Conservation (phyloP, 2,888 invertebrate genomes). For the Odontomyia ornata region DNA sequence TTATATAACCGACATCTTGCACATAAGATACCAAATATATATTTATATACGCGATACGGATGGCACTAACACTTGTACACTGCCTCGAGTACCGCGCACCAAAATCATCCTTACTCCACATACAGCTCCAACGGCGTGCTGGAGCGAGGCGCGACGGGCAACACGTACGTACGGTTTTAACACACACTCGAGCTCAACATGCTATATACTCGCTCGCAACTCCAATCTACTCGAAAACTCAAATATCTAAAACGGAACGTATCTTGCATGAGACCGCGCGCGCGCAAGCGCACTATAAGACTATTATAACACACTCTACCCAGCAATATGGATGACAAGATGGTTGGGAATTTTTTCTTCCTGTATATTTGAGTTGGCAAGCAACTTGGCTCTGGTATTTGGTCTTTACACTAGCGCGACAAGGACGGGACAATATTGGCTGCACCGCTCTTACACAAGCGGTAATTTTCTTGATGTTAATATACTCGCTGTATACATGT, state of each 20-base stretch:
- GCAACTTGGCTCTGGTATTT: not conserved
- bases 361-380: conserved; percentile 32
- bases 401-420: not conserved
- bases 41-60: conserved; percentile 14
- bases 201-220: conserved; percentile 8
- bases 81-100: conserved; percentile 8
- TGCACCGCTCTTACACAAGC: conserved; percentile 1
- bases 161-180: conserved; percentile 6
- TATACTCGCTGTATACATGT: not conserved
- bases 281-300: conserved; percentile 23
- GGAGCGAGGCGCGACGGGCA: conserved; percentile 1
- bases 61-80: conserved; percentile 9
- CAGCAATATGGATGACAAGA: conserved; percentile 10
- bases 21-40: not conserved
- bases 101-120: conserved; percentile 19
- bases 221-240: not conserved
- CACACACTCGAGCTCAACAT: not conserved
- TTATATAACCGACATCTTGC: conserved; percentile 3
- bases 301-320: conserved; percentile 27
- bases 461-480: conserved; percentile 11
- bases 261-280: conserved; percentile 29
- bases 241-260: conserved; percentile 20
- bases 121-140: not conserved
- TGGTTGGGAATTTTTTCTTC: conserved; percentile 39
- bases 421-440: not conserved